Evolutionary conservation across 2,113 vertebrate species (phyloP), one percentile per base, ranked within the genome.

Genomic region (Salvelinus fontinalis): DNA sequence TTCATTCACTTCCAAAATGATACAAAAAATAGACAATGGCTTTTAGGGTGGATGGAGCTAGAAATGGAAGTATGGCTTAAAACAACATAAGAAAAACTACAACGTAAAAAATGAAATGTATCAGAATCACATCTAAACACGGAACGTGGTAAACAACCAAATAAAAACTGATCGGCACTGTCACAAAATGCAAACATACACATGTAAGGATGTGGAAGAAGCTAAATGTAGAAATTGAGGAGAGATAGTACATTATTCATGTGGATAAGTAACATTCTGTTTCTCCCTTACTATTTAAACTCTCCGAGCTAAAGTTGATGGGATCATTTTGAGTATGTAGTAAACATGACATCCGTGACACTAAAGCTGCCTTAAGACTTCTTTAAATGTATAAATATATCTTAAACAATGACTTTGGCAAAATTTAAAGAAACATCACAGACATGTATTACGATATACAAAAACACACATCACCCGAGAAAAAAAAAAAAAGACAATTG

Each of bases 11-110:
- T 95, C 95, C 92, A 94, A 95, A 95, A 95, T 92, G 94, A 94
- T 94, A 95, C 89, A 95, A 96, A 95, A 95, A 95, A 95, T 95
- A 95, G 94, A 95, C 93, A 89, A 93, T 94, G 94, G 91, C 93
- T 95, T 96, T 96, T 94, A 57, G 74, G 71, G 57, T 89, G 89
- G 89, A 92, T 94, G 89, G 89, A 94, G 94, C 90, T 92, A 87
- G 91, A 95, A 95, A 93, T 90, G 88, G 89, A 93, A 93, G 93
- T 90, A 94, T 93, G 92, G 89, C 92, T 81, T 94, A 90, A 94
- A 93, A 93, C 92, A 95, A 93, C 65, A 68, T 1, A 7, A 93
- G 94, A 39, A 9, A 8, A 95, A 73, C 93, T 75, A 91, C 68
- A 76, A 68, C 60, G 49, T 75, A 77, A 13, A 82, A 59, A 59